Evolutionary conservation across 2,113 vertebrate genomes (phyloP).

Genomic region (Chionis minor): DNA sequence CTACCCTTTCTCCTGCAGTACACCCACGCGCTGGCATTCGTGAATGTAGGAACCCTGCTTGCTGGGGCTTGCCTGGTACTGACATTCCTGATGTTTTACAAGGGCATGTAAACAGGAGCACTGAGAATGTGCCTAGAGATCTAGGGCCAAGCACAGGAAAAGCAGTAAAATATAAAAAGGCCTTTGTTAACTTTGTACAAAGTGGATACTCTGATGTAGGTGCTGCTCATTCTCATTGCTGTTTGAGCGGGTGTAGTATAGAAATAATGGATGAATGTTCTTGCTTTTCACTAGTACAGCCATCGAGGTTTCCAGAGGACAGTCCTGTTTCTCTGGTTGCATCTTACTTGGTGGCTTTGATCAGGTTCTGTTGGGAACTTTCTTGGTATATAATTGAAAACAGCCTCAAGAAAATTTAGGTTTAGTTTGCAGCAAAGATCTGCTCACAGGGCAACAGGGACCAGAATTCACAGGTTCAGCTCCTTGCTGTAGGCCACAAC

Average conservation of each 20-base stretch:
- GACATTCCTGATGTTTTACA: accelerated
- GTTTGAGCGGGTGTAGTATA: neutral
- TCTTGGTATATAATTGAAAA: neutral
- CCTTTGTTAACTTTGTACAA: neutral
- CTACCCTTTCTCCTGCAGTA: neutral
- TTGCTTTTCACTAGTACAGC: neutral
- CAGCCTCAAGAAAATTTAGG: neutral
- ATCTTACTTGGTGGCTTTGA: neutral
- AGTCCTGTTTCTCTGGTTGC: neutral
- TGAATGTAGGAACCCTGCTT: neutral
- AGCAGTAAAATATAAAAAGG: neutral
- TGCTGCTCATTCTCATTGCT: neutral
- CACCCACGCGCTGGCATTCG: neutral
- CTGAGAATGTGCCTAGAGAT: neutral
- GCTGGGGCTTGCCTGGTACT: neutral
- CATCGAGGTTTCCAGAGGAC: neutral
- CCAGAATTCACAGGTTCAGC: neutral
- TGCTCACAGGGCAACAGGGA: neutral
- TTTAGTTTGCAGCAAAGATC: neutral
- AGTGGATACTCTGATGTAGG: neutral
- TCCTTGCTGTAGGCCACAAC: neutral
- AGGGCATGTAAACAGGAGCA: neutral
- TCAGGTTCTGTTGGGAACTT: neutral
- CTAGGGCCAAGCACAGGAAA: neutral
- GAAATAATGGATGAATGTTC: neutral